Conservation (phyloP, 2,113 vertebrate genomes). For the Carassius auratus region DNA sequence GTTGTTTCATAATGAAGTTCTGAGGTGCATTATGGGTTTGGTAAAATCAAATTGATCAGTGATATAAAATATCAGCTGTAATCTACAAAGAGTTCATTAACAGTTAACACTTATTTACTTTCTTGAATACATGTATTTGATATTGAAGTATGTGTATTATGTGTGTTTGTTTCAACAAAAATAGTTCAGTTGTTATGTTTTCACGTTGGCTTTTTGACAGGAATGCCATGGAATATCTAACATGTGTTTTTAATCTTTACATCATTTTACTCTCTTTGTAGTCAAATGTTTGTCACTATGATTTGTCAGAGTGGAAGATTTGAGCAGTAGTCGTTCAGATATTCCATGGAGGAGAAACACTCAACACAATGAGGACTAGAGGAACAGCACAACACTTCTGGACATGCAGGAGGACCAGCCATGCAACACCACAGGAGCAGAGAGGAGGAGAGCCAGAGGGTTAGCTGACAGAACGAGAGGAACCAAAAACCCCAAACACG, state of each 20-base stretch:
- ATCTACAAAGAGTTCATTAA: too few species aligned
- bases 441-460: conserved; percentile 7
- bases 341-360: conserved; percentile 63
- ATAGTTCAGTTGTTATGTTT: background rate
- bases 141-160: background rate
- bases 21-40: conserved; percentile 37
- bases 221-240: conserved; percentile 50
- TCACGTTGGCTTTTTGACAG: background rate
- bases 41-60: background rate
- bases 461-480: too few species aligned
- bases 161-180: background rate
- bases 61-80: too few species aligned
- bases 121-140: background rate
- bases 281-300: background rate
- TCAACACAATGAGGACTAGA: conserved; percentile 55
- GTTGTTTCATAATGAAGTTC: background rate
- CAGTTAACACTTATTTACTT: background rate
- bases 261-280: background rate
- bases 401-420: conserved; percentile 74
- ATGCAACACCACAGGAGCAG: conserved; percentile 69
- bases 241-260: background rate
- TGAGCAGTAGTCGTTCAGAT: conserved; percentile 57
- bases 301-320: background rate
- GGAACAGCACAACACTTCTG: conserved; percentile 57
- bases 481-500: too few species aligned